Evolutionary conservation across 2,888 invertebrate species (phyloP), one percentile per base, ranked within the genome.

Genomic region (Morinoia aosen): DNA sequence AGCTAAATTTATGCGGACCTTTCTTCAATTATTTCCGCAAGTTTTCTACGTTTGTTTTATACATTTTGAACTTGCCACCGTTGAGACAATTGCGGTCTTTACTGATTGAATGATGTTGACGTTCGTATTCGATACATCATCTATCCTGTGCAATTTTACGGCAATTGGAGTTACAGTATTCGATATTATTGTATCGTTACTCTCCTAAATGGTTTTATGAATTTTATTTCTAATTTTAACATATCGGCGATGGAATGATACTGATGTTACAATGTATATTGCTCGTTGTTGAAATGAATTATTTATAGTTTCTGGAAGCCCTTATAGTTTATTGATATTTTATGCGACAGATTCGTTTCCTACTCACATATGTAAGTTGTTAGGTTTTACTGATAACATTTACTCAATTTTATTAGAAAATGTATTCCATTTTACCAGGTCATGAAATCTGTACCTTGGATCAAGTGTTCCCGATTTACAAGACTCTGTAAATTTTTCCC

Each of bases 251-350:
- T 19, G 33, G 76, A 76, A 76, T 16, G 33, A 76, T 76, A 76
- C 8, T 76, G 25, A 25, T 33, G 76, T 76, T 76, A 33, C 19
- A 19, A 33, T 76, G 25, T 76, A 76, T 76, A 76, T 76, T 76
- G 76, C 25, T 76, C 76, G 76, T 76, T 76, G 76, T 76, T 76
- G 25, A 76, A 76, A 25, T 76, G 33, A 76, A 76, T 33, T 76
- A 76, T 76, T 76, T 76, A 76, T 76, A 76, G 76, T 76, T 76
- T 76, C 76, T 76, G 76, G 76, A 76, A 76, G 8, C 76, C 33
- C 19, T 76, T 76, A 76, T 76, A 76, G 76, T 76, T 76, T 76
- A 76, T 76, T 76, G 76, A 76, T 76, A 76, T 76, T 76, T 76
- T 76, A 76, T 76, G 19, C 76, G 25, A 76, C 76, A 61, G 76